Evolutionary conservation across 2,113 vertebrate genomes (phyloP), one percentile per base, ranked within the genome.

Genomic region (Apodemus speciosus): DNA sequence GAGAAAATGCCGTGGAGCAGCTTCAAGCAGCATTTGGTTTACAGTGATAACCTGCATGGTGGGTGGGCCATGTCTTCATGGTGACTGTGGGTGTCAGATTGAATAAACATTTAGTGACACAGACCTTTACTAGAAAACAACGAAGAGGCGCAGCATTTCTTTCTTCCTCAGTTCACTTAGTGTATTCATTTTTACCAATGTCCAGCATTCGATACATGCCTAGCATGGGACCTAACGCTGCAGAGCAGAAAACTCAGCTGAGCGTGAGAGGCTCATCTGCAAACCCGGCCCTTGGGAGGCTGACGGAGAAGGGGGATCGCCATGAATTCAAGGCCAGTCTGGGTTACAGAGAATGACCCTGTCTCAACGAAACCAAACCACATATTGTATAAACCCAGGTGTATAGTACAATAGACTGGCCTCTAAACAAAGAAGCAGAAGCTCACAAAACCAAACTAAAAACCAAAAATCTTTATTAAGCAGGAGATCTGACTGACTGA

Each of bases 71-170:
- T 69, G 16, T 69, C 77, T 95, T 23, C 75, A 3, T 25, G 30
- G 79, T 89, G 66, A 77, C 30, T 86, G 32, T 23, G 27, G 49
- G 16, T n/a, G 18, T 58, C 40, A n/a, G 56, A 91, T 68, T 38
- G 43, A 23, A 84, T 51, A 89, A 56, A 16, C 84, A 79, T 90
- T 90, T 93, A 88, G 11, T 86, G 38, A 94, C 27, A 25, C 89
- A 56, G 16, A 79, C 30, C 85, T n/a, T 49, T 92, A 83, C 60
- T 10, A 71, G 89, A 71, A 94, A 91, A 81, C 62, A 94, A 21
- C 1, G 21, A 18, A 23, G 38, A 95, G 43, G 0, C 11, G 0
- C 38, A 15, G 5, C 30, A 60, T 62, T 62, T 88, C 60, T 86
- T 93, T 90, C 23, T 71, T 81, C 2, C 25, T 85, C 77, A 13